phyloP scores from a whole-genome alignment of 2,113 vertebrate species.

The Nestor notabilis region DNA sequence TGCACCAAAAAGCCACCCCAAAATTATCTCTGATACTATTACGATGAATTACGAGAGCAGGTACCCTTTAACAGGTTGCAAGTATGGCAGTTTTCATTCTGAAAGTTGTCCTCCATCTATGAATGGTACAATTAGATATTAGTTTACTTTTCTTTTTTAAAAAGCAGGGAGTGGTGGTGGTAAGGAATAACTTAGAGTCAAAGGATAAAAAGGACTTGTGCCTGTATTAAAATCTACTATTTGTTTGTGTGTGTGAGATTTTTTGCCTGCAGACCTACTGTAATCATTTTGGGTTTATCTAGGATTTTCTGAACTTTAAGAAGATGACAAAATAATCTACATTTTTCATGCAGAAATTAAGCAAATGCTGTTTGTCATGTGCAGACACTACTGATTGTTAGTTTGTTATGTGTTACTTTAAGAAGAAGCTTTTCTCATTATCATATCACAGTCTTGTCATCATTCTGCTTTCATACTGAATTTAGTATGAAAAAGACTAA shows the following conservation, averaged over 20 bases:
- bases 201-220: not conserved
- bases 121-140: not conserved
- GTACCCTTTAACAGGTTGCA: not conserved
- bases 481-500: not conserved
- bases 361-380: not conserved
- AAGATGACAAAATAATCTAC: not conserved
- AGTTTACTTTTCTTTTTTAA: not conserved
- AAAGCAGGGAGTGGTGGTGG: not conserved
- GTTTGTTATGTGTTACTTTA: not conserved
- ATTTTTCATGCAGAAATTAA: not conserved
- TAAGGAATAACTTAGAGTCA: not conserved
- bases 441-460: not conserved
- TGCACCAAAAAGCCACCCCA: not conserved
- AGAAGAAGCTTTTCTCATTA: not conserved
- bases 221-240: not conserved
- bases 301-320: not conserved
- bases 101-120: not conserved
- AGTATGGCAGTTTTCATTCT: not conserved
- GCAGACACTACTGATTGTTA: not conserved
- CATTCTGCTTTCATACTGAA: not conserved
- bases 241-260: not conserved
- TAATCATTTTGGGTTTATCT: not conserved
- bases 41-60: not conserved
- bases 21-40: not conserved
- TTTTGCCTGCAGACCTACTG: not conserved